phyloP scores from a whole-genome alignment of 2,113 vertebrate genomes.

The Vidua chalybeata region DNA sequence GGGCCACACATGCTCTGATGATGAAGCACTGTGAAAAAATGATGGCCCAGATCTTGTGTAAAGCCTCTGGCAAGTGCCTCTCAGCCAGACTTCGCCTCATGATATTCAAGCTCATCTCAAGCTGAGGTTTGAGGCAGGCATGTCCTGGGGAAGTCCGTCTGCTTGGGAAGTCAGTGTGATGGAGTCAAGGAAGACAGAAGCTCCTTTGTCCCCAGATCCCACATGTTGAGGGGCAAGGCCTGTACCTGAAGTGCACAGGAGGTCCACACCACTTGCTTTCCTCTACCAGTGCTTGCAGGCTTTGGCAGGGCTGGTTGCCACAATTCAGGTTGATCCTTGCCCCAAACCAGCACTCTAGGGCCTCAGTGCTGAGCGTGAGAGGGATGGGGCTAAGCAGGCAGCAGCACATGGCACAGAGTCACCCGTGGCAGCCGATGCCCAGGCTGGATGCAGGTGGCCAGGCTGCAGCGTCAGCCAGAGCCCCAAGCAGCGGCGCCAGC shows the following conservation, averaged over 20 bases:
- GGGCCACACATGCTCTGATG: not conserved
- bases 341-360: rapidly evolving
- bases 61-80: not conserved
- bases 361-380: not conserved
- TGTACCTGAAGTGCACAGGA: rapidly evolving
- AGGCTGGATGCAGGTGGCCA: not conserved
- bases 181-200: not conserved
- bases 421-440: not conserved
- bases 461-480: rapidly evolving
- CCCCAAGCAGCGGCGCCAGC: not conserved
- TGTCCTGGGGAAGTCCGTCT: not conserved
- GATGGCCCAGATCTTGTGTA: not conserved
- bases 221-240: not conserved
- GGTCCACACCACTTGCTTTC: not conserved
- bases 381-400: not conserved
- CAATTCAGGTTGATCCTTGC: not conserved
- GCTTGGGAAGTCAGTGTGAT: not conserved
- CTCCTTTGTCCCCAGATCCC: not conserved
- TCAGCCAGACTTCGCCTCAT: not conserved
- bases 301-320: not conserved
- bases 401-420: not conserved
- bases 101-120: not conserved
- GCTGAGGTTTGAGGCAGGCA: not conserved
- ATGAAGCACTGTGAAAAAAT: not conserved
- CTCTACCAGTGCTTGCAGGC: not conserved